Evolutionary conservation across 2,888 invertebrate genomes (phyloP), one percentile per base, ranked within the genome.

Genomic region (Oegoconia quadripuncta): DNA sequence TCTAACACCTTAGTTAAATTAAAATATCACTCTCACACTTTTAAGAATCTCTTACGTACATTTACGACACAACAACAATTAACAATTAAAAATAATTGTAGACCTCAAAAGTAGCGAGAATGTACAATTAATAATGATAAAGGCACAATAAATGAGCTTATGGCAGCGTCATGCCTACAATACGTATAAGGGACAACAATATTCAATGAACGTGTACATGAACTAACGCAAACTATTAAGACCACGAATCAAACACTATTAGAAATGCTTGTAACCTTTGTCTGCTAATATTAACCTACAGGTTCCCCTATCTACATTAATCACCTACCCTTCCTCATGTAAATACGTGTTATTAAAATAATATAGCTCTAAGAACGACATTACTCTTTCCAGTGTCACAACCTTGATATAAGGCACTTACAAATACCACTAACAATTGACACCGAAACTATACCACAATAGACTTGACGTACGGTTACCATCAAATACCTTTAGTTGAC

Each of bases 61-160:
- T 31, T 17, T 18, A 37, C 34, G 35, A 30, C 13, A 41, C 38
- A 13, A 27, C 27, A 22, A 22, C 9, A 14, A 23, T 6, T 13
- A 14, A 29, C 27, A 29, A 33, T 44, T 44, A 45, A n/a, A 27
- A 2, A 27, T 27, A 12, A 46, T 55, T 59, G 54, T n/a, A n/a
- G n/a, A n/a, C n/a, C n/a, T n/a, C n/a, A n/a, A 51, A 58, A 59
- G 54, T 48, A 43, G 28, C 39, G 46, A 47, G 50, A 52, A 48
- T 54, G 47, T 46, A 50, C 58, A 39, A 50, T 46, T 38, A 52
- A 58, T 56, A 63, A 69, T 61, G 64, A 64, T 55, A 66, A 77
- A 80, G 82, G 80, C 80, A 81, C 78, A 64, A 64, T 66, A 66
- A 55, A 73, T 69, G 73, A 78, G 79, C 82, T 78, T 75, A 80